Conservation (phyloP, 2,888 invertebrate genomes). For the Fissipunctia ypsillon region DNA sequence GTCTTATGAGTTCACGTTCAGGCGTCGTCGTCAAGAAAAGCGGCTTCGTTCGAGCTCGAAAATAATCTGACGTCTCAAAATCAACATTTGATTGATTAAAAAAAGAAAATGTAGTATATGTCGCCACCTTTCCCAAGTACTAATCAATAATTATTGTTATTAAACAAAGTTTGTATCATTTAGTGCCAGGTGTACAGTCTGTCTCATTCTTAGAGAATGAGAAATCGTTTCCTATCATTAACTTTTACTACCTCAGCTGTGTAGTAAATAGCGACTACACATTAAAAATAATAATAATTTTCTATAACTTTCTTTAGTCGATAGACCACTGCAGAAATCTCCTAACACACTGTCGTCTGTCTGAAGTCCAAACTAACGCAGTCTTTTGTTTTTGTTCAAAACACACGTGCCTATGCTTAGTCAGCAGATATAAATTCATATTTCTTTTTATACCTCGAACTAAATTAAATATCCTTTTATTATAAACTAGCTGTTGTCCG, state of each 20-base stretch:
- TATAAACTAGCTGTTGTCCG: background rate
- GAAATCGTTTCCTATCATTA: slow-evolving; percentile 1
- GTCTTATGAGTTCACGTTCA: too few relatives aligned
- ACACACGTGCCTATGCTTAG: background rate
- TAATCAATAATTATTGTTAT: too few relatives aligned
- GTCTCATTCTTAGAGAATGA: background rate
- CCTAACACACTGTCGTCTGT: background rate
- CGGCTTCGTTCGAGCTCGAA: background rate
- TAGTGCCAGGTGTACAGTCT: background rate
- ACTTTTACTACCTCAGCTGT: background rate
- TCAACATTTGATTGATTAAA: background rate
- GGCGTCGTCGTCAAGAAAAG: background rate
- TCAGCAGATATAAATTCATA: background rate
- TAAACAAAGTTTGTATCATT: background rate
- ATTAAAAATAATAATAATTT: slow-evolving; percentile 1
- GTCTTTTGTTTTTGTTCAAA: slow-evolving; percentile 2
- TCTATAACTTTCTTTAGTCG: slow-evolving; percentile 17
- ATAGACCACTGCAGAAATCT: background rate
- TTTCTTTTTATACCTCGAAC: background rate
- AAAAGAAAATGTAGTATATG: background rate
- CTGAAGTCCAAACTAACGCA: background rate
- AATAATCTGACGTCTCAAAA: background rate
- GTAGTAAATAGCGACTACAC: background rate
- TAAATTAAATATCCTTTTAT: too few relatives aligned
- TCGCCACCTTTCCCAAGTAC: too few relatives aligned